These are phyloP conservation scores for Uria lomvia DNA, from an alignment of 2,113 vertebrate species.

Conservation along the genomic window DNA sequence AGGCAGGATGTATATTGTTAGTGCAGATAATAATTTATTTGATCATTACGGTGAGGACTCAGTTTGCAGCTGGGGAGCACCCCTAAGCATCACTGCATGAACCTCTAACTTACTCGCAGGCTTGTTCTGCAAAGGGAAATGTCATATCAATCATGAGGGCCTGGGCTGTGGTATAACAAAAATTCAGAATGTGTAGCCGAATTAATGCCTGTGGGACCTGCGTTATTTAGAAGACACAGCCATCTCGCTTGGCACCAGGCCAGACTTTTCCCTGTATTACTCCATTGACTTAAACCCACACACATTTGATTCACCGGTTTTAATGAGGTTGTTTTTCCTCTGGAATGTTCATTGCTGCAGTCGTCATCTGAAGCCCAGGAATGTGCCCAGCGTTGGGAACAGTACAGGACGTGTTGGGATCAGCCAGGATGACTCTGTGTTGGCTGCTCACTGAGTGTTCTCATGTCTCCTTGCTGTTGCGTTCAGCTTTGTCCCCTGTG, in stretches of 20 bases:
- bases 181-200: neutral
- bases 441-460: neutral
- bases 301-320: neutral
- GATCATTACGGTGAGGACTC: neutral
- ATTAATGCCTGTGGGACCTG: neutral
- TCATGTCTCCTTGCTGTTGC: neutral
- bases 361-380: neutral
- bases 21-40: neutral
- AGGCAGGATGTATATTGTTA: neutral
- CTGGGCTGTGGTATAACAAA: neutral
- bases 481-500: neutral
- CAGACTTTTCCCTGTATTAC: neutral
- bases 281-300: neutral
- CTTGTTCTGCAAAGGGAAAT: neutral
- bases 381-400: neutral
- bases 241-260: neutral
- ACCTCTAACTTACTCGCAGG: neutral
- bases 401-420: neutral
- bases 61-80: neutral
- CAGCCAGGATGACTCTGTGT: neutral
- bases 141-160: neutral
- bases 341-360: neutral
- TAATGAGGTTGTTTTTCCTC: neutral
- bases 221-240: neutral
- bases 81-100: neutral